phyloP scores from a whole-genome alignment of 2,797 vertebrate genomes.

The Phalanger gymnotis region DNA sequence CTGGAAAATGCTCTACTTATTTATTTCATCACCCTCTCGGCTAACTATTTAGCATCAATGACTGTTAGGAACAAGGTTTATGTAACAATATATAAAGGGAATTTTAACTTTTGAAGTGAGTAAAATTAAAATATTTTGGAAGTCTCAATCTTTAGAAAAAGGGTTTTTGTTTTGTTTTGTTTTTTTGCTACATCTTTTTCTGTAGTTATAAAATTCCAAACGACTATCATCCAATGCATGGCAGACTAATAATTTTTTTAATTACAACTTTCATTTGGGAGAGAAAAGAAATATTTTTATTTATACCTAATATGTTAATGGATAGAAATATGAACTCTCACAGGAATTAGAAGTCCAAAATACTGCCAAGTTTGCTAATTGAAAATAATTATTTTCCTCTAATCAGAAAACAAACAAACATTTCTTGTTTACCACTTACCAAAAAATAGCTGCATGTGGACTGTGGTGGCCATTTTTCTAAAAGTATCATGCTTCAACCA shows the following conservation, averaged over 20 bases:
- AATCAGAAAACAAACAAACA: constrained; percentile 37
- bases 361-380: constrained; percentile 42
- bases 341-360: constrained; percentile 38
- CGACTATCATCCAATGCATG: not conserved
- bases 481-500: constrained; percentile 27
- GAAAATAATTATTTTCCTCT: constrained; percentile 29
- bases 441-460: constrained; percentile 10
- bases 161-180: too few relatives aligned
- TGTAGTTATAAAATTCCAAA: constrained; percentile 39
- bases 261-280: constrained; percentile 13
- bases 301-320: constrained; percentile 31
- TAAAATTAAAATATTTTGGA: constrained; percentile 54
- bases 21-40: constrained; percentile 76
- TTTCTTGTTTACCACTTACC: constrained; percentile 13
- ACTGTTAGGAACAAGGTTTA: constrained; percentile 71
- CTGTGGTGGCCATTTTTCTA: constrained; percentile 10
- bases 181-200: constrained; percentile 1
- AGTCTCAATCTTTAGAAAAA: constrained; percentile 13
- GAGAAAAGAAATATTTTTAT: not conserved
- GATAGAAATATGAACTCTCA: constrained; percentile 8
- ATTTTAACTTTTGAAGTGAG: constrained; percentile 38
- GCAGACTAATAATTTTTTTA: constrained; percentile 26
- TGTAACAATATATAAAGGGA: not conserved
- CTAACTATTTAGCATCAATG: constrained; percentile 77
- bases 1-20: constrained; percentile 75